These are phyloP conservation scores for Nomada ruficornis DNA, from an alignment of 2,888 invertebrate species.

Conservation along the genomic window DNA sequence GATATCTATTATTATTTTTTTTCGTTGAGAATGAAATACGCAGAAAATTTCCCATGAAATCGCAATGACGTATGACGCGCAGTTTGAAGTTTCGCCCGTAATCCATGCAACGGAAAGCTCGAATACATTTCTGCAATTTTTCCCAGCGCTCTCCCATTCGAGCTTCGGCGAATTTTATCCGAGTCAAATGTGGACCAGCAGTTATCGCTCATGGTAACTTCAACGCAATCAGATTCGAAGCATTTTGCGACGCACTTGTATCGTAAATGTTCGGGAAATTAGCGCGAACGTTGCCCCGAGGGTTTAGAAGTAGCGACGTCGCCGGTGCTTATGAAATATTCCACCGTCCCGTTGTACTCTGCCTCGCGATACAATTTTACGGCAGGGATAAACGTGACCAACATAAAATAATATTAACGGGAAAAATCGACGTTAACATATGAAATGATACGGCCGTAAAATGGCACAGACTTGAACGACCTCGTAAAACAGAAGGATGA, in stretches of 20 bases:
- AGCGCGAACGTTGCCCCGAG: neutral
- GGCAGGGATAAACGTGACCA: neutral
- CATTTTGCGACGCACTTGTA: neutral
- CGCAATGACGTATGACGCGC: too few species aligned
- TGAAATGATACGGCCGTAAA: neutral
- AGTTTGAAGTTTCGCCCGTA: neutral
- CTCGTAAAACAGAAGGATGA: neutral
- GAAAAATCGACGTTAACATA: neutral
- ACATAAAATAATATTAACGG: neutral
- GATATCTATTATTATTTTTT: too few species aligned
- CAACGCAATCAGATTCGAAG: slow-evolving; percentile 7
- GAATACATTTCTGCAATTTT: neutral
- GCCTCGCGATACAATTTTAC: slow-evolving; percentile 12
- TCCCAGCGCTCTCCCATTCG: neutral
- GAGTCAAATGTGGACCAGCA: too few species aligned
- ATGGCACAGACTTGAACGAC: neutral
- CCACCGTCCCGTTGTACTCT: neutral
- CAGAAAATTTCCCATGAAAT: neutral
- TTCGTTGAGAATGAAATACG: neutral
- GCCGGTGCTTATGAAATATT: slow-evolving; percentile 15
- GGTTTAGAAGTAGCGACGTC: neutral
- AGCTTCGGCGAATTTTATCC: neutral
- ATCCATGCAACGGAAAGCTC: neutral
- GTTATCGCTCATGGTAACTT: slow-evolving; percentile 1
- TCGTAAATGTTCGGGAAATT: slow-evolving; percentile 7